A percentile compares a stretch with the other conserved stretches of the same genome.
Conservation (phyloP, 2,888 invertebrate species). For the Endomychus coccineus region DNA sequence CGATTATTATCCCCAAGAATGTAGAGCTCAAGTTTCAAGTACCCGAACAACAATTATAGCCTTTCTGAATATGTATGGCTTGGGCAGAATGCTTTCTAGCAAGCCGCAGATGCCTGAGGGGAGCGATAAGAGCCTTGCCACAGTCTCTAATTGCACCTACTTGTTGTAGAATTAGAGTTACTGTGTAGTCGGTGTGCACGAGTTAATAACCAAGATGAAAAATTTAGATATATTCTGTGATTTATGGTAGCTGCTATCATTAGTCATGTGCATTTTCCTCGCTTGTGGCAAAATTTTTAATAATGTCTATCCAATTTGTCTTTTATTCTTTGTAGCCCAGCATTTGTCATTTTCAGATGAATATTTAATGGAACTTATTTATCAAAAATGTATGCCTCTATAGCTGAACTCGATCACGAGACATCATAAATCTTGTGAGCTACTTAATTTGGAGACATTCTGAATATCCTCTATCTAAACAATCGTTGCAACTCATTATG, state of each 20-base stretch:
- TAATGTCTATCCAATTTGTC: conserved; percentile 5
- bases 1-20: too few species aligned
- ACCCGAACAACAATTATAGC: conserved; percentile 13
- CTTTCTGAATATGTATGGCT: conserved; percentile 12
- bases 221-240: conserved; percentile 3
- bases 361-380: too few species aligned
- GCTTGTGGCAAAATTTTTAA: conserved; percentile 4
- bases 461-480: too few species aligned
- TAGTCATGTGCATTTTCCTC: conserved; percentile 1
- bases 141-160: conserved; percentile 21
- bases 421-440: too few species aligned
- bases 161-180: conserved; percentile 8
- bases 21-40: too few species aligned
- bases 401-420: too few species aligned
- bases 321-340: too few species aligned
- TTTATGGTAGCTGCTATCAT: neutral
- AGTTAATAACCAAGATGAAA: conserved; percentile 6
- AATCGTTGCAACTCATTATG: too few species aligned
- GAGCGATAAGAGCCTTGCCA: conserved; percentile 22
- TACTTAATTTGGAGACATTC: too few species aligned
- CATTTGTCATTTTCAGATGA: too few species aligned
- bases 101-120: conserved; percentile 21
- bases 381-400: too few species aligned
- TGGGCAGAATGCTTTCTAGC: conserved; percentile 10
- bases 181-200: conserved; percentile 2